These are phyloP conservation scores for Colletes gigas DNA, from an alignment of 1,140 invertebrate species.

Conservation along the genomic window DNA sequence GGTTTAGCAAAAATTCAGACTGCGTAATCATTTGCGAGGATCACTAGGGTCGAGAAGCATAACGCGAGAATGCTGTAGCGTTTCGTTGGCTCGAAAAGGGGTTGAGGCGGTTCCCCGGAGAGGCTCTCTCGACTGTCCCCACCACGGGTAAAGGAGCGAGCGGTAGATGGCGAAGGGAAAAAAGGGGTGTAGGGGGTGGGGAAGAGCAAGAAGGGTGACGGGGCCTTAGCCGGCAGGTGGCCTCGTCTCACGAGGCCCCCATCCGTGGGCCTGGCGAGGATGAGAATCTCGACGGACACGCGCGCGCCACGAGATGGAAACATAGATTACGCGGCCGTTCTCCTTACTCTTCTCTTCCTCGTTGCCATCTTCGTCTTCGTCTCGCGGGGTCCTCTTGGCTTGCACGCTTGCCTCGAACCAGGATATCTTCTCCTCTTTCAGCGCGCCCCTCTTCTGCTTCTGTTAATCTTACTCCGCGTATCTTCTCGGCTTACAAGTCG, in stretches of 20 bases:
- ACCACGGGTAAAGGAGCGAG: not conserved
- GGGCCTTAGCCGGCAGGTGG: slow-evolving; percentile 75
- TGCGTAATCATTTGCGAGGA: slow-evolving; percentile 71
- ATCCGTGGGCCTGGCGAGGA: slow-evolving; percentile 66
- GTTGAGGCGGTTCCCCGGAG: slow-evolving; percentile 43
- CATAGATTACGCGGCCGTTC: slow-evolving; percentile 72
- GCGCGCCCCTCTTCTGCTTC: slow-evolving; percentile 51
- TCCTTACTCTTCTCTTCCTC: slow-evolving; percentile 53
- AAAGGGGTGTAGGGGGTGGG: not conserved
- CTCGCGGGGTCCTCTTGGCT: slow-evolving; percentile 7
- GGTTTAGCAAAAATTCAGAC: slow-evolving; percentile 54
- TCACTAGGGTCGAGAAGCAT: slow-evolving; percentile 68
- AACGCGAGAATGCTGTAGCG: slow-evolving; percentile 71
- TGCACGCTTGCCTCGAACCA: slow-evolving; percentile 25
- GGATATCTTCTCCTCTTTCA: slow-evolving; percentile 35
- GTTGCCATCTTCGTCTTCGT: slow-evolving; percentile 39
- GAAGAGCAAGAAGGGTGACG: slow-evolving; percentile 22
- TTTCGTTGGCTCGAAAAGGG: slow-evolving; percentile 62
- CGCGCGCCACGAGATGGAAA: slow-evolving; percentile 79
- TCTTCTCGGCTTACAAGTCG: slow-evolving; percentile 54
- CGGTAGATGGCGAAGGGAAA: not conserved
- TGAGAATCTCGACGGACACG: slow-evolving; percentile 78
- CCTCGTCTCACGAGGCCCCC: slow-evolving; percentile 73
- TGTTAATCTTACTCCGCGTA: slow-evolving; percentile 65
- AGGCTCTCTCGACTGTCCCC: slow-evolving; percentile 37